These are phyloP conservation scores for Limnephilus marmoratus DNA, from an alignment of 2,888 invertebrate genomes.

Conservation along the genomic window DNA sequence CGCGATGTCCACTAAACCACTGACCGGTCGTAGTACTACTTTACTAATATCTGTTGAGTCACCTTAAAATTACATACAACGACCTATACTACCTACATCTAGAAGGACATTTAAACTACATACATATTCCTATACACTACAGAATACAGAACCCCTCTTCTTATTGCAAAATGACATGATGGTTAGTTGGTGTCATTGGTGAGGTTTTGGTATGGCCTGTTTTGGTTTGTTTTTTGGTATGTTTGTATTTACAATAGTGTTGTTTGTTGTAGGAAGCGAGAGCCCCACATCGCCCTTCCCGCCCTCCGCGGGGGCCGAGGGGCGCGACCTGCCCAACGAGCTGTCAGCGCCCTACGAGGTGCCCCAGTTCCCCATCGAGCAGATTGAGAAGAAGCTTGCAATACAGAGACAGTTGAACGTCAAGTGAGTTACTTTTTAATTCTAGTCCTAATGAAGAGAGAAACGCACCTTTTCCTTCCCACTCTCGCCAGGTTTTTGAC, in stretches of 20 bases:
- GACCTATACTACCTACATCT: too few relatives aligned
- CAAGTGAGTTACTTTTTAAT: constrained; percentile 80
- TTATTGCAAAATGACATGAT: background rate
- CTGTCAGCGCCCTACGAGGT: constrained; percentile 98
- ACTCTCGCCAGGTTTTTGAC: too few relatives aligned
- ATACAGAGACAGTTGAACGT: constrained; percentile 92
- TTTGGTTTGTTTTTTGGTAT: background rate
- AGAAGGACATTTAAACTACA: too few relatives aligned
- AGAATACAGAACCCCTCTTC: too few relatives aligned
- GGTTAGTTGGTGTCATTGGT: background rate
- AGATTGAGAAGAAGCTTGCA: constrained; percentile 94
- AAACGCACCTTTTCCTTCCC: too few relatives aligned
- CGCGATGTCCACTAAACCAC: too few relatives aligned
- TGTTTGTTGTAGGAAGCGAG: constrained; percentile 80
- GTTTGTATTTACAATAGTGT: background rate
- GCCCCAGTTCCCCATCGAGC: constrained; percentile 98
- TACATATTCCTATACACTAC: too few relatives aligned
- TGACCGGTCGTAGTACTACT: too few relatives aligned
- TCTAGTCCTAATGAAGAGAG: too few relatives aligned
- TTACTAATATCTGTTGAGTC: too few relatives aligned
- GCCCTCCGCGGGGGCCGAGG: constrained; percentile 72
- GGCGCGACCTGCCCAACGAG: constrained; percentile 86
- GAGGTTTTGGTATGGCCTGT: background rate
- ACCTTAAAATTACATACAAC: too few relatives aligned
- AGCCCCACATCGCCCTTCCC: constrained; percentile 80